phyloP scores from a whole-genome alignment of 1,140 invertebrate genomes.

The Doryteuthis pealeii region DNA sequence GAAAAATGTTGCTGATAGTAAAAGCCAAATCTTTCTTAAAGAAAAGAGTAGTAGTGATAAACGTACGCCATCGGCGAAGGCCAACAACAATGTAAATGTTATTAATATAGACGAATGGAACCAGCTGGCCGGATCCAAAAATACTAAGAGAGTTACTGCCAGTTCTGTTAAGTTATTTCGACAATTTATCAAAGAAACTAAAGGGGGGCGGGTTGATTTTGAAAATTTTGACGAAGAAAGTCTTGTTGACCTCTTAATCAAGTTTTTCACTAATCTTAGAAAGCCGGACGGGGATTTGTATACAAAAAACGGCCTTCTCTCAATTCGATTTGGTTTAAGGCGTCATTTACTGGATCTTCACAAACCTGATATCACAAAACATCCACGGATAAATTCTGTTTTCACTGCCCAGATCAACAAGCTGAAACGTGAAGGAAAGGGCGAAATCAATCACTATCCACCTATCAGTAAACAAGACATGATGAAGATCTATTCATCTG shows the following conservation, averaged over 20 bases:
- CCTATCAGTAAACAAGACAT: constrained; percentile 14
- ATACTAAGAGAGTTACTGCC: not conserved
- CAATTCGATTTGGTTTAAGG: not conserved
- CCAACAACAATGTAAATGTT: not conserved
- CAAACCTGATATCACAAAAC: not conserved
- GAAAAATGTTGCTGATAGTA: too few relatives aligned
- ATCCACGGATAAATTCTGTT: not conserved
- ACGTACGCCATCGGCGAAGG: too few relatives aligned
- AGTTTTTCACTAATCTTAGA: not conserved
- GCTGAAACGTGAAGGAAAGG: constrained; percentile 19
- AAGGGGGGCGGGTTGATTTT: not conserved
- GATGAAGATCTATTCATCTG: not conserved
- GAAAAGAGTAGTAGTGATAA: too few relatives aligned
- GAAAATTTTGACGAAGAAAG: not conserved
- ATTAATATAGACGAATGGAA: not conserved
- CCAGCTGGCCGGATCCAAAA: not conserved
- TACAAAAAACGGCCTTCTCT: not conserved
- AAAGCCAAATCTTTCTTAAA: too few relatives aligned
- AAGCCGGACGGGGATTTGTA: not conserved
- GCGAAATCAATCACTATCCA: constrained; percentile 12
- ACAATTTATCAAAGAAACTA: not conserved
- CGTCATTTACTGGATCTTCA: not conserved
- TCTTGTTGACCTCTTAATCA: not conserved
- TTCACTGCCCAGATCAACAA: constrained; percentile 17
- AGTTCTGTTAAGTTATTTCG: constrained; percentile 8